Conservation (phyloP, 2,888 invertebrate genomes). For the Drosophila monieri region DNA sequence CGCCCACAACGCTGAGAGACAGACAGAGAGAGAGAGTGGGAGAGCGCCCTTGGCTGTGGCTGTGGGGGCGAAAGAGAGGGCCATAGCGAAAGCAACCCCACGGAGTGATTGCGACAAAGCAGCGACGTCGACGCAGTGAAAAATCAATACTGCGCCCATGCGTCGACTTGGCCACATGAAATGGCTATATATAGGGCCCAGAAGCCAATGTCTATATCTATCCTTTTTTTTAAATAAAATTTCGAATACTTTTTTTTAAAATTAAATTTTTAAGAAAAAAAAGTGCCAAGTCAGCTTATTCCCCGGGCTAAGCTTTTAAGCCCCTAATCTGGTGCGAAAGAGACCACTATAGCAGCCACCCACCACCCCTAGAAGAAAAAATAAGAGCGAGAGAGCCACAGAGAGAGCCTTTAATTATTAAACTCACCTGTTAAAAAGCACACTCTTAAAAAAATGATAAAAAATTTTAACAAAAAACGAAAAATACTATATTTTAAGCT, state of each 20-base stretch:
- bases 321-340: constrained; percentile 28
- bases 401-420: background rate
- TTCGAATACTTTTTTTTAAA: too few species aligned
- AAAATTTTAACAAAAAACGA: background rate
- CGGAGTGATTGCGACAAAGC: constrained; percentile 69
- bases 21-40: constrained; percentile 17
- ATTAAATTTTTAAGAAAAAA: too few species aligned
- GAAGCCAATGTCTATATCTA: constrained; percentile 13
- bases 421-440: too few species aligned
- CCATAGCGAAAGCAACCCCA: constrained; percentile 77
- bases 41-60: background rate
- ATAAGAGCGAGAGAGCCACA: background rate
- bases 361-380: background rate
- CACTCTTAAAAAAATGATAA: too few species aligned
- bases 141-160: constrained; percentile 82
- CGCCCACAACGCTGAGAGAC: background rate
- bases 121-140: constrained; percentile 73
- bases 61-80: constrained; percentile 24
- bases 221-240: background rate
- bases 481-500: background rate
- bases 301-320: constrained; percentile 6
- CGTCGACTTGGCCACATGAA: constrained; percentile 61
- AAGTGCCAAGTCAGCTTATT: background rate
- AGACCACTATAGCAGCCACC: constrained; percentile 27
- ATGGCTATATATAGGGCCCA: constrained; percentile 34